phyloP scores from a whole-genome alignment of 92 coral and sea anemone genomes.

The Epizoanthus rinbou region DNA sequence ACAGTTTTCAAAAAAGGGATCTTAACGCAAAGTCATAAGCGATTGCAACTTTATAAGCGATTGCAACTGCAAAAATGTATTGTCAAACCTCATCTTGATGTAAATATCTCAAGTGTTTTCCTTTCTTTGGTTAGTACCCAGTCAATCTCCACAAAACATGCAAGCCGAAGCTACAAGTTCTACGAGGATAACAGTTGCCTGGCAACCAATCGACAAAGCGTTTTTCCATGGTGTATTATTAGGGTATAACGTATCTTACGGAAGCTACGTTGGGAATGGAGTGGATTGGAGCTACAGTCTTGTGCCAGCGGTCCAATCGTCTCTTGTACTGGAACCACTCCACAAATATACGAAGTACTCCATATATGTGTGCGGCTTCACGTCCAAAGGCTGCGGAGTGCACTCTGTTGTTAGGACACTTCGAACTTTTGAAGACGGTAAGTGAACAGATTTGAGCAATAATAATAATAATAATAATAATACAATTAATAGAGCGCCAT shows the following conservation, averaged over 20 bases:
- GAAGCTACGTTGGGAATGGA: conserved; percentile 14
- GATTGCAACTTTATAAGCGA: too few species aligned
- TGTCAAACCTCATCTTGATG: too few species aligned
- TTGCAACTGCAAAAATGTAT: too few species aligned
- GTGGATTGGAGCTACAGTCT: conserved; percentile 12
- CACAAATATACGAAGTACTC: conserved; percentile 45
- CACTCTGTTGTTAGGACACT: conserved; percentile 26
- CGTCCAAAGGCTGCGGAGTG: conserved; percentile 75
- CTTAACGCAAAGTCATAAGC: too few species aligned
- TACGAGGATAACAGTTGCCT: conserved; percentile 53
- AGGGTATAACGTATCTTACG: conserved; percentile 58
- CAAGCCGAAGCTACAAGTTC: conserved; percentile 44
- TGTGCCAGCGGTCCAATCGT: conserved; percentile 14
- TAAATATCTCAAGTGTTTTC: neutral
- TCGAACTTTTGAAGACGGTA: conserved; percentile 67
- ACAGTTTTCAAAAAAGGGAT: too few species aligned
- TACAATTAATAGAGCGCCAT: too few species aligned
- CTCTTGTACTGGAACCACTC: conserved; percentile 34
- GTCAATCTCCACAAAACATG: conserved; percentile 58
- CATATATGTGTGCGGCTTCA: conserved; percentile 58
- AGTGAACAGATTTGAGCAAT: neutral
- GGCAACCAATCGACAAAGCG: conserved; percentile 51
- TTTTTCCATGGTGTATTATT: conserved; percentile 53
- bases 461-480: too few species aligned
- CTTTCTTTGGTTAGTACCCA: conserved; percentile 58